A percentile compares a stretch with the other conserved stretches of the same genome.
phyloP scores from a whole-genome alignment of 2,888 invertebrate species.

The Myopa testacea region DNA sequence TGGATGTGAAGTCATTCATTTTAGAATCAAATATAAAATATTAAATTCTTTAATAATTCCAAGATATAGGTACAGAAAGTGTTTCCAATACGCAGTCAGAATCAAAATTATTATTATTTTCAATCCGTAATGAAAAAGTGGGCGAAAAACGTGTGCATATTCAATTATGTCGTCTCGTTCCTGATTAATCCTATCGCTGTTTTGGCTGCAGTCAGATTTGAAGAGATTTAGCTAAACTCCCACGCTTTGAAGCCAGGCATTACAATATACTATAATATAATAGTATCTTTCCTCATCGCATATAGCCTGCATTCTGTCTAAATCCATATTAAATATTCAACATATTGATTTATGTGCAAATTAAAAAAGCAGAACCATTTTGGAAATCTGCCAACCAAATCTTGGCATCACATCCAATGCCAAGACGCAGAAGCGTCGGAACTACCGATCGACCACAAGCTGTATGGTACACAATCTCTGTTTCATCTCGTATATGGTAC shows the following conservation, averaged over 20 bases:
- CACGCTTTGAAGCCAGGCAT: background rate
- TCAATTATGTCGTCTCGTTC: background rate
- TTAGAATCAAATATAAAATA: too few species aligned
- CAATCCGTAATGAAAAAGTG: background rate
- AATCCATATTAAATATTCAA: background rate
- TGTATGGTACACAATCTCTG: too few species aligned
- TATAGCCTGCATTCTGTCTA: too few species aligned
- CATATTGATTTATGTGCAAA: background rate
- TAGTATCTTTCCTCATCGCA: too few species aligned
- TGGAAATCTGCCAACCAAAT: conserved; percentile 12
- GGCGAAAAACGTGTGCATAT: background rate
- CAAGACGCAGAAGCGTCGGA: background rate
- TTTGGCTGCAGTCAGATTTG: background rate
- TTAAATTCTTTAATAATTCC: too few species aligned
- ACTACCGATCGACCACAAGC: background rate
- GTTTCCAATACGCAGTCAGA: background rate
- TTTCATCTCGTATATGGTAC: too few species aligned
- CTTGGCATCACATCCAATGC: conserved; percentile 6
- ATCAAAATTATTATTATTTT: background rate
- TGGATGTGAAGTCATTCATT: too few species aligned
- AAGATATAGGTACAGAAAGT: too few species aligned
- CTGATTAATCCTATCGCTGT: background rate
- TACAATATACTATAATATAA: background rate
- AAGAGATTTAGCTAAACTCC: background rate
- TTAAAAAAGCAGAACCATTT: conserved; percentile 4